phyloP scores from a whole-genome alignment of 1,140 invertebrate species.

The Zaprionus lachaisei region DNA sequence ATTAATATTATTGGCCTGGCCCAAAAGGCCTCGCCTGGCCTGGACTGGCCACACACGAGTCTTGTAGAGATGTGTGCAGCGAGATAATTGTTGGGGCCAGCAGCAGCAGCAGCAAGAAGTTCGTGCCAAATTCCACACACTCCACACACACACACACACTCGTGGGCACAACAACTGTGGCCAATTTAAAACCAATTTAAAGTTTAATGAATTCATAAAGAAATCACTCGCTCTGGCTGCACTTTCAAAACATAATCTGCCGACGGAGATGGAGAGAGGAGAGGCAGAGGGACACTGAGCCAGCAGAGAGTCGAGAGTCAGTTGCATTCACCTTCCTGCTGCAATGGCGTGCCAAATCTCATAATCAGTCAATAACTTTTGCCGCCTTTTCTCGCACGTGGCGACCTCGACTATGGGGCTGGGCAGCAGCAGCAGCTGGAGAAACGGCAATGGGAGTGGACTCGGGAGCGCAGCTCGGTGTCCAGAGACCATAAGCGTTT shows the following conservation, averaged over 20 bases:
- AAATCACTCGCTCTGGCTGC: constrained; percentile 73
- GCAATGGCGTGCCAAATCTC: constrained; percentile 80
- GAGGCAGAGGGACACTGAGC: background rate
- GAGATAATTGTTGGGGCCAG: constrained; percentile 65
- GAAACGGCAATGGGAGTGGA: background rate
- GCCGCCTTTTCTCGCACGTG: constrained; percentile 77
- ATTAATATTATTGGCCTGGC: constrained; percentile 82
- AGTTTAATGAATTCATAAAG: constrained; percentile 83
- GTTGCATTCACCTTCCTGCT: constrained; percentile 37
- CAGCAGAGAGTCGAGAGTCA: constrained; percentile 5
- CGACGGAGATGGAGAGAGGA: constrained; percentile 26
- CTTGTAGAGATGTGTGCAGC: constrained; percentile 67
- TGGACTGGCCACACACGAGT: constrained; percentile 65
- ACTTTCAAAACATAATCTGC: constrained; percentile 83
- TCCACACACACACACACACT: constrained; percentile 13
- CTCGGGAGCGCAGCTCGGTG: constrained; percentile 15
- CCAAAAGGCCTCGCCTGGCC: constrained; percentile 54
- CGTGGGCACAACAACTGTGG: constrained; percentile 43
- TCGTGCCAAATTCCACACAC: constrained; percentile 78
- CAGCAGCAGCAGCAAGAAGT: constrained; percentile 46
- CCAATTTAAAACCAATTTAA: constrained; percentile 83
- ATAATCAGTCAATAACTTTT: constrained; percentile 83
- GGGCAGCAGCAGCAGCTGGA: background rate
- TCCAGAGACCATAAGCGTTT: constrained; percentile 70
- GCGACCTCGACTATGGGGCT: constrained; percentile 37